Evolutionary conservation across 2,888 invertebrate species (phyloP).

Genomic region (Dolichomitus sp.): DNA sequence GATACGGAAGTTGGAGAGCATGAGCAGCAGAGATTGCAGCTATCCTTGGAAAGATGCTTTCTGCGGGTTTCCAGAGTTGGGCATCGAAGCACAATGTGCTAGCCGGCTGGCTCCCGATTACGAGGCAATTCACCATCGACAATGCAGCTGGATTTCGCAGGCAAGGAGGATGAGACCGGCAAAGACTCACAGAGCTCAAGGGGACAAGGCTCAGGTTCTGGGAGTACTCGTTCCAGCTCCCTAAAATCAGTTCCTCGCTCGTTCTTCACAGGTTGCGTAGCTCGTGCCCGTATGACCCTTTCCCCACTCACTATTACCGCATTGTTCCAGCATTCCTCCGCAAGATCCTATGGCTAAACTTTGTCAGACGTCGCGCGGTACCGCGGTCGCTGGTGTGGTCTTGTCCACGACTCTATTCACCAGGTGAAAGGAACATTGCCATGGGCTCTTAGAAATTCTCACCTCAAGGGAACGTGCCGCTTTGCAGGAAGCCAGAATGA

Average conservation of each 20-base stretch:
- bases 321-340: slow-evolving; percentile 44
- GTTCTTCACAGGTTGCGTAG: slow-evolving; percentile 47
- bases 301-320: slow-evolving; percentile 28
- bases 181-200: neutral
- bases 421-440: neutral
- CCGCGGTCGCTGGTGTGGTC: neutral
- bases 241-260: slow-evolving; percentile 43
- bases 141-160: slow-evolving; percentile 31
- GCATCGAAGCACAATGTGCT: slow-evolving; percentile 7
- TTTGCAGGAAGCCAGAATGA: neutral
- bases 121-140: slow-evolving; percentile 60
- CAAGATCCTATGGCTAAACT: slow-evolving; percentile 46
- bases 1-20: slow-evolving; percentile 15
- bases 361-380: slow-evolving; percentile 24
- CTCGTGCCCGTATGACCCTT: slow-evolving; percentile 2
- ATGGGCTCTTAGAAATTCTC: neutral
- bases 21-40: neutral
- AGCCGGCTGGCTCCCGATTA: slow-evolving; percentile 48
- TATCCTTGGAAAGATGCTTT: slow-evolving; percentile 18
- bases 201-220: slow-evolving; percentile 10
- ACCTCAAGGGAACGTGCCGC: neutral
- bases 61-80: neutral
- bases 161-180: neutral
- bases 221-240: slow-evolving; percentile 35
- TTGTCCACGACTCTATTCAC: slow-evolving; percentile 1